phyloP scores from a whole-genome alignment of 2,888 invertebrate genomes.

The Spodoptera picta region DNA sequence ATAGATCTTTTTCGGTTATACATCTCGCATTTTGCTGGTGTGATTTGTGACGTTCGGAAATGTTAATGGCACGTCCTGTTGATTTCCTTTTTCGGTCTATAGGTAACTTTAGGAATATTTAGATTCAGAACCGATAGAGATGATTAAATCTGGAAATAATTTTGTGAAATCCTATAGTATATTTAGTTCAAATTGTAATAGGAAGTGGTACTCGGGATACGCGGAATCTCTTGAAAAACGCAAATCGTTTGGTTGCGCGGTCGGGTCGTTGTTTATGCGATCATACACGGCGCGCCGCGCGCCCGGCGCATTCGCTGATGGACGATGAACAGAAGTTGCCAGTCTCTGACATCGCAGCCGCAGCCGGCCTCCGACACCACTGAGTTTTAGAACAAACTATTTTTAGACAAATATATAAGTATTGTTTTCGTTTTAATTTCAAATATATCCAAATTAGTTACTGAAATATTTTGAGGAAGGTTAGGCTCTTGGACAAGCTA shows the following conservation, averaged over 20 bases:
- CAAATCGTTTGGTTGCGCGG: constrained; percentile 72
- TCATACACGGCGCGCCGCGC: constrained; percentile 39
- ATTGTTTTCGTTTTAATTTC: constrained; percentile 61
- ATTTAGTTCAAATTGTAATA: constrained; percentile 45
- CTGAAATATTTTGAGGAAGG: neutral
- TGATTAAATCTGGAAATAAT: constrained; percentile 1
- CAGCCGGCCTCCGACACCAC: constrained; percentile 70
- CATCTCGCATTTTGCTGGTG: constrained; percentile 88
- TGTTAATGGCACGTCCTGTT: constrained; percentile 83
- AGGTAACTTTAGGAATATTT: constrained; percentile 30
- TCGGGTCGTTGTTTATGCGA: constrained; percentile 80
- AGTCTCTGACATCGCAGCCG: constrained; percentile 81
- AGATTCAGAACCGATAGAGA: constrained; percentile 27
- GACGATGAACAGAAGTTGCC: constrained; percentile 78
- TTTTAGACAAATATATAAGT: constrained; percentile 64
- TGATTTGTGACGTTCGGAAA: constrained; percentile 89
- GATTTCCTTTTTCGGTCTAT: constrained; percentile 72
- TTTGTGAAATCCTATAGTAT: constrained; percentile 19
- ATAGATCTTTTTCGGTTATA: constrained; percentile 87
- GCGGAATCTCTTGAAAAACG: constrained; percentile 75
- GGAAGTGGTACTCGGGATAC: constrained; percentile 53
- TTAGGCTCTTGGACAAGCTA: too few relatives aligned
- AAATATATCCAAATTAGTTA: neutral
- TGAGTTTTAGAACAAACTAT: constrained; percentile 65
- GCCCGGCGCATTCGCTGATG: constrained; percentile 68